Conservation (phyloP, 2,113 vertebrate species). For the Heterotilapia buettikoferi region DNA sequence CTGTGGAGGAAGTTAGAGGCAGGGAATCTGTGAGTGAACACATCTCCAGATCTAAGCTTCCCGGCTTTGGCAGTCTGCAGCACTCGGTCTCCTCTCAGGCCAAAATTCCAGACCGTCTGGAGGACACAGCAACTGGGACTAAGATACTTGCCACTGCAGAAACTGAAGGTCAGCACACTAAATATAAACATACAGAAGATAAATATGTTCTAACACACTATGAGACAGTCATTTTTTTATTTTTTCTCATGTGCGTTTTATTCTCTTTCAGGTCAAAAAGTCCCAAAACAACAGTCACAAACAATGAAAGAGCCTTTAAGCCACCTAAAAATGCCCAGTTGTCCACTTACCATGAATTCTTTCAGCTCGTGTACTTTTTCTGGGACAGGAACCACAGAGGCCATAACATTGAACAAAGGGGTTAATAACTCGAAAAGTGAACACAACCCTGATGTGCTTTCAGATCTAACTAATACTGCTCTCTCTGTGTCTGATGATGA, state of each 20-base stretch:
- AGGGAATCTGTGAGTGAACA: conserved; percentile 21
- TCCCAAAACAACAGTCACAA: background rate
- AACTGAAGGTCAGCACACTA: conserved; percentile 39
- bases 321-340: background rate
- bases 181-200: background rate
- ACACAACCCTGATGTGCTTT: background rate
- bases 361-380: background rate
- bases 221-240: background rate
- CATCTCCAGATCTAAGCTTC: background rate
- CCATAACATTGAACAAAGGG: background rate
- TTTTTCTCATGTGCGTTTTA: background rate
- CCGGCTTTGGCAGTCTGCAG: background rate
- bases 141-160: conserved; percentile 9
- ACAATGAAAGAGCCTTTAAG: background rate
- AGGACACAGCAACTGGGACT: conserved; percentile 16
- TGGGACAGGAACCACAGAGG: background rate
- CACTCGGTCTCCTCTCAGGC: background rate
- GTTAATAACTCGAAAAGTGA: background rate
- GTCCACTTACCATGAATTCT: background rate
- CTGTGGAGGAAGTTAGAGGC: conserved; percentile 13
- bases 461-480: conserved; percentile 27
- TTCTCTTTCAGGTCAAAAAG: conserved; percentile 3
- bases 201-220: background rate
- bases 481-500: background rate
- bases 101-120: background rate